Conservation (phyloP, 2,888 invertebrate genomes). For the Amblyteles armatorius region DNA sequence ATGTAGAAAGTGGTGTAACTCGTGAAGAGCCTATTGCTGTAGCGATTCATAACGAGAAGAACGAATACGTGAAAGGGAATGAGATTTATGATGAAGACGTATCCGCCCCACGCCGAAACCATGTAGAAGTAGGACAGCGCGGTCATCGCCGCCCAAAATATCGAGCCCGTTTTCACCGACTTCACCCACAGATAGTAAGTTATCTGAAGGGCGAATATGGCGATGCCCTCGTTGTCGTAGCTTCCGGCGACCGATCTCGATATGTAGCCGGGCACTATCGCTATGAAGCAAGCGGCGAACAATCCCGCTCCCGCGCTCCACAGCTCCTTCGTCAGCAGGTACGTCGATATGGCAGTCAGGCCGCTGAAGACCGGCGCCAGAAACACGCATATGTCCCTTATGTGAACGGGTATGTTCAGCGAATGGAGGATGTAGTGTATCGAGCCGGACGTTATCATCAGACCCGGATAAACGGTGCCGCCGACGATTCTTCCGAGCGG, state of each 20-base stretch:
- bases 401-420: constrained; percentile 98
- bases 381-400: constrained; percentile 99
- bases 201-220: constrained; percentile 99
- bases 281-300: constrained; percentile 99
- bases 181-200: constrained; percentile 99
- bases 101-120: constrained; percentile 99
- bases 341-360: constrained; percentile 98
- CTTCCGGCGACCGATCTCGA: constrained; percentile 99
- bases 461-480: constrained; percentile 99
- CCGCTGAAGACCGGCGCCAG: constrained; percentile 99
- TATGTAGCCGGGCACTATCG: constrained; percentile 99
- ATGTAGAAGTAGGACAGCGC: constrained; percentile 99
- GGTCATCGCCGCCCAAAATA: constrained; percentile 98
- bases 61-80: constrained; percentile 99
- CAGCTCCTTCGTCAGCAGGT: constrained; percentile 98
- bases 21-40: constrained; percentile 95
- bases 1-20: constrained; percentile 99
- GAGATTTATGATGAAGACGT: constrained; percentile 99
- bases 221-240: constrained; percentile 99
- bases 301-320: constrained; percentile 98
- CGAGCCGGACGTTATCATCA: constrained; percentile 99
- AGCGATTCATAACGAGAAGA: constrained; percentile 97
- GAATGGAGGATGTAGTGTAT: constrained; percentile 97
- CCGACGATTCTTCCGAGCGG: constrained; percentile 99
- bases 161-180: constrained; percentile 98